A percentile compares a stretch with the other conserved stretches of the same genome.
phyloP scores from a whole-genome alignment of 2,797 vertebrate species.

The Uromys caudimaculatus region DNA sequence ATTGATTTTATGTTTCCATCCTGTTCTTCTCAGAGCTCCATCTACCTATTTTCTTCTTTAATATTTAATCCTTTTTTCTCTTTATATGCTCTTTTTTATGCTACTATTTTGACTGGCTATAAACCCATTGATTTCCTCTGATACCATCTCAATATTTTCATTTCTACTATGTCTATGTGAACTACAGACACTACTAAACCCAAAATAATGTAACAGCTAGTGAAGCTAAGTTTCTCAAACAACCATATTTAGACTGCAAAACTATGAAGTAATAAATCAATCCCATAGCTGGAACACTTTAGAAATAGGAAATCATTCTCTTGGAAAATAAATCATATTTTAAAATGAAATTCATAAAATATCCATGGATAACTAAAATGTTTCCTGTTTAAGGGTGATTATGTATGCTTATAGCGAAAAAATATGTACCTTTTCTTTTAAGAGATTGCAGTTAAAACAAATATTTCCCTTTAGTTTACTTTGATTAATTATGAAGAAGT shows the following conservation, averaged over 20 bases:
- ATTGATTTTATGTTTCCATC: too few species aligned
- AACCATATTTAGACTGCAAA: neutral
- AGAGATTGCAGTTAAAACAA: neutral
- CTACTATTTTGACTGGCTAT: neutral
- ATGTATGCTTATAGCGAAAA: neutral
- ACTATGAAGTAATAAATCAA: neutral
- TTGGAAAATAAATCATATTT: neutral
- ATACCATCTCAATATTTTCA: neutral
- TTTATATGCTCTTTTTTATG: neutral
- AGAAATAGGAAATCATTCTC: neutral
- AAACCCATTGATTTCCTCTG: neutral
- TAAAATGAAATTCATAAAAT: neutral
- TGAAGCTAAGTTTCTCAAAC: neutral
- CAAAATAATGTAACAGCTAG: neutral
- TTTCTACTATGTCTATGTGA: neutral
- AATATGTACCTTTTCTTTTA: neutral
- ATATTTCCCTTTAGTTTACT: neutral
- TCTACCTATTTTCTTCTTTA: neutral
- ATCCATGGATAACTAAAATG: neutral
- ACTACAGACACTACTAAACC: neutral
- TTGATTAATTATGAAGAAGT: neutral
- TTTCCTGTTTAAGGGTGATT: slow-evolving; percentile 7
- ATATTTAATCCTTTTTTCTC: neutral
- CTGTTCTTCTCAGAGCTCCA: too few species aligned
- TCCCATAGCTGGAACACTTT: neutral